A percentile compares a stretch with the other conserved stretches of the same genome.
Conservation (phyloP, 1,140 invertebrate genomes). For the Oscheius sp. region DNA sequence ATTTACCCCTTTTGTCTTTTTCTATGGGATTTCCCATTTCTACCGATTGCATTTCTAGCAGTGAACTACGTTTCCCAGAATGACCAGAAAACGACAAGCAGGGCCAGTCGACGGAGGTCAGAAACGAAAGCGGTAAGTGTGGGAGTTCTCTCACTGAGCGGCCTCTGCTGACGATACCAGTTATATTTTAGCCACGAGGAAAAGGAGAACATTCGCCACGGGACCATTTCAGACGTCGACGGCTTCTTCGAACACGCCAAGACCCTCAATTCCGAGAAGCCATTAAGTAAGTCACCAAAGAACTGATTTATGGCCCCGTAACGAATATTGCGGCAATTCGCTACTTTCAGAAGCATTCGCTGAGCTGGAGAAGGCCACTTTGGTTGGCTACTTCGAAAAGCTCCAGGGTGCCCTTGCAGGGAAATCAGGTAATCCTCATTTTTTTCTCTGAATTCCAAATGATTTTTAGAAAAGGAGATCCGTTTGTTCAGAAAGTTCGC, state of each 20-base stretch:
- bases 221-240: neutral
- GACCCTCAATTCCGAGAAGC: neutral
- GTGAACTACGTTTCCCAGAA: no score
- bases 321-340: neutral
- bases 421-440: neutral
- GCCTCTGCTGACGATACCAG: no score
- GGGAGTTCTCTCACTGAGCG: no score
- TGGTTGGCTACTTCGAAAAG: constrained; percentile 6
- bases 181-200: neutral
- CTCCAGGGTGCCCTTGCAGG: neutral
- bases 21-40: no score
- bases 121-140: no score
- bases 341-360: constrained; percentile 9
- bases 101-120: no score
- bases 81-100: no score
- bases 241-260: neutral
- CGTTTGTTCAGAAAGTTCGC: constrained; percentile 2
- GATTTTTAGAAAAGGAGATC: neutral
- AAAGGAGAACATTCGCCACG: neutral
- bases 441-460: no score
- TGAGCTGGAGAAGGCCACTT: neutral
- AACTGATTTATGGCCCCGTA: no score
- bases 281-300: neutral
- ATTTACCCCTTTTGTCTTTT: no score
- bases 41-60: no score